Evolutionary conservation across 2,797 vertebrate species (phyloP).

Genomic region (Myripristis jacobus): DNA sequence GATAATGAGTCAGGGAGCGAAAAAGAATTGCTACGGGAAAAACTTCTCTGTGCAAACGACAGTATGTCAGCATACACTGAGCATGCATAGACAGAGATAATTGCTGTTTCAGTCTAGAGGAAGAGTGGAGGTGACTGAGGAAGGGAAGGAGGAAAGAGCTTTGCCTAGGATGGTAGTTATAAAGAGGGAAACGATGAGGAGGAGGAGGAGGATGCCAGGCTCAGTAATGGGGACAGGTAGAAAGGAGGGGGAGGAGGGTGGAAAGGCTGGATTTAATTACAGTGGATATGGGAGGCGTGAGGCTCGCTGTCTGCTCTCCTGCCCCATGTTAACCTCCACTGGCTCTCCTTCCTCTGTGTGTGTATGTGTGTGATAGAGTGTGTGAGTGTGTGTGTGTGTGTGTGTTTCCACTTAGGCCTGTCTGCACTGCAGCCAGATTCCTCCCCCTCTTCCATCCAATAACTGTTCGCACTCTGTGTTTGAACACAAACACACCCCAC

Average conservation of each 20-base stretch:
- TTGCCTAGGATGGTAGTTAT: neutral
- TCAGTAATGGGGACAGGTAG: conserved; percentile 26
- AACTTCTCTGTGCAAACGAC: too few species aligned
- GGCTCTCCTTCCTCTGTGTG: conserved; percentile 36
- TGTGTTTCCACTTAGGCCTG: conserved; percentile 70
- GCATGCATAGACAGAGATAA: too few species aligned
- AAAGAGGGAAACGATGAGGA: conserved; percentile 5
- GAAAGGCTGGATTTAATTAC: conserved; percentile 62
- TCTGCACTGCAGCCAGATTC: conserved; percentile 53
- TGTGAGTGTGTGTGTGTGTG: conserved; percentile 60
- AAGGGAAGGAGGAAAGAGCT: conserved; percentile 1
- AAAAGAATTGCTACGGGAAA: too few species aligned
- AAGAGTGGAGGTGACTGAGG: neutral
- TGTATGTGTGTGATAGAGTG: conserved; percentile 12
- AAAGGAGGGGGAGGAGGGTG: conserved; percentile 23
- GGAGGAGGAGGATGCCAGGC: conserved; percentile 10
- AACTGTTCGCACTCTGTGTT: conserved; percentile 78
- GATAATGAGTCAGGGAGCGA: neutral
- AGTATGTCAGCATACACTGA: too few species aligned
- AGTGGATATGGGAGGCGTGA: conserved; percentile 53
- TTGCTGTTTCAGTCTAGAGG: too few species aligned
- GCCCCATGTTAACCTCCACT: conserved; percentile 63
- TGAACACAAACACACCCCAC: conserved; percentile 76
- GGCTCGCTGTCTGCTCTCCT: conserved; percentile 55
- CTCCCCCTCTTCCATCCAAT: conserved; percentile 65